Base-by-base conservation (phyloP, 2,888 invertebrate species). In the Cistogaster globosa region DNA sequence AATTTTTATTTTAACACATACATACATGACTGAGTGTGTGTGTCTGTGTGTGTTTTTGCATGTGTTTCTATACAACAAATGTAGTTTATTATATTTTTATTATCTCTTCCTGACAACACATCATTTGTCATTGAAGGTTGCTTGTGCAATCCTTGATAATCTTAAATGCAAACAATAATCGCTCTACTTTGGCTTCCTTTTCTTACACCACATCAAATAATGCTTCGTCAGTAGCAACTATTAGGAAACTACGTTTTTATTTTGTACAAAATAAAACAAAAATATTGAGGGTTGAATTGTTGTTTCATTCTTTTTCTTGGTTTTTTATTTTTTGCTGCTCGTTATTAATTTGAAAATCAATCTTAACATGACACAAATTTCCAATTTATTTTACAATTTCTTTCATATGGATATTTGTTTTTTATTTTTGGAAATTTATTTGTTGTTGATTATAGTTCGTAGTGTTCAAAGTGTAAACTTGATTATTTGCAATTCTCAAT, bases 21-120 rank as follows among this genome's bases (percentile, higher is more conserved):
- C 36, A 36, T 32, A 8, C 20, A 42, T 53, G 53, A n/a, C 12
- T 26, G 32, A 42, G n/a, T n/a, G n/a, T n/a, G 45, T n/a, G n/a
- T n/a, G n/a, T n/a, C n/a, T n/a, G n/a, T n/a, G n/a, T n/a, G n/a
- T n/a, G n/a, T 38, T 8, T 8, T 38, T 45, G 0, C 1, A 16
- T n/a, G n/a, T 48, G 1, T 48, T 32, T 60, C 55, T 63, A 8
- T 36, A 14, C 45, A 69, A 68, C 57, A 79, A 85, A 82, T 79
- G 79, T 79, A 82, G 82, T 85, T 82, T 82, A 85, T 85, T 79
- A 82, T 82, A 85, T 79, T 85, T 82, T 85, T 79, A 85, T 85
- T 82, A 85, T 85, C 82, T 82, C 82, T 55, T 79, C 82, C 82
- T 79, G 82, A 72, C 85, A 85, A 85, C 85, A 85, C 82, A 85